A percentile compares a stretch with the other conserved stretches of the same genome.
These are phyloP conservation scores for Eremophila alpestris DNA, from an alignment of 2,797 vertebrate species.

Conservation along the genomic window DNA sequence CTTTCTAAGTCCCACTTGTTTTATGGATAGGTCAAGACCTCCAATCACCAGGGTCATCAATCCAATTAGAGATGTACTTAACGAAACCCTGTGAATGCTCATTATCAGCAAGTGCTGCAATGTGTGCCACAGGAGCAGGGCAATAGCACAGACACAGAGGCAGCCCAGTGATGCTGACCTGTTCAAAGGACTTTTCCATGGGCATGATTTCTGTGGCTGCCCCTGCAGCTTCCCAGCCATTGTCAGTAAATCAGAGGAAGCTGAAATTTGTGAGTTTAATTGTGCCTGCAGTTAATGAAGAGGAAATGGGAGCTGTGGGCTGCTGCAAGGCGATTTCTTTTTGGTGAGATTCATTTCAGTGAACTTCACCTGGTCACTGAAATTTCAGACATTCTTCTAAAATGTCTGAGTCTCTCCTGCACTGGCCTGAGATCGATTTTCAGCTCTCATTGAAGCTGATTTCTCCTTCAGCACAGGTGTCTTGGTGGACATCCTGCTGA, in stretches of 20 bases:
- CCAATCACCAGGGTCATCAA: conserved; percentile 38
- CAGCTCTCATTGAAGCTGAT: neutral
- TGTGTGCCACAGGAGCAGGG: neutral
- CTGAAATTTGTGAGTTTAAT: neutral
- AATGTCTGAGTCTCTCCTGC: neutral
- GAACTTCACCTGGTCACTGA: neutral
- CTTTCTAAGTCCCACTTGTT: conserved; percentile 31
- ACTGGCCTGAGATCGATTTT: neutral
- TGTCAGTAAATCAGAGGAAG: neutral
- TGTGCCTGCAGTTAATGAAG: neutral
- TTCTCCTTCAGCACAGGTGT: neutral
- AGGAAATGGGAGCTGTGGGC: neutral
- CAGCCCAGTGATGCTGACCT: neutral
- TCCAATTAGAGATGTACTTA: conserved; percentile 49
- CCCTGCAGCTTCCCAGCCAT: neutral
- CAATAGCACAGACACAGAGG: neutral
- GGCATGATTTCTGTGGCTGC: neutral
- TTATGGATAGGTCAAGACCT: conserved; percentile 44
- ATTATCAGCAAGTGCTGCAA: neutral
- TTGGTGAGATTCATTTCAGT: neutral
- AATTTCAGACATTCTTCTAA: neutral
- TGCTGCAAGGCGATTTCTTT: neutral
- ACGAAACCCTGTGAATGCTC: neutral
- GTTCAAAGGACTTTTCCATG: neutral
- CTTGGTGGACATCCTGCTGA: neutral